Conservation (phyloP, 2,888 invertebrate species). For the Acholoe squamosa region DNA sequence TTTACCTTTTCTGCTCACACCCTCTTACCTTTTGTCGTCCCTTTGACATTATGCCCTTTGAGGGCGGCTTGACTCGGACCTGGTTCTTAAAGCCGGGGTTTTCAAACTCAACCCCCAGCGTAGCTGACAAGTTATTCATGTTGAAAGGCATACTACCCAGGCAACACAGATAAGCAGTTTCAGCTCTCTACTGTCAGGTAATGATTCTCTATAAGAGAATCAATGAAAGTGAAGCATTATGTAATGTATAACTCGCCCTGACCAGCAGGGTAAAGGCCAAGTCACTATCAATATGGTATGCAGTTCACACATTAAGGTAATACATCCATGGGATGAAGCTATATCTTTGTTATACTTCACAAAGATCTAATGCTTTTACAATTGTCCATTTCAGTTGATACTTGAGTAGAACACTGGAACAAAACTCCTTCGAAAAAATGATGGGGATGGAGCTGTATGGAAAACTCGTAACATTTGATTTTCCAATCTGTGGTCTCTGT, state of each 20-base stretch:
- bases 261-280: neutral
- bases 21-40: neutral
- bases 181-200: neutral
- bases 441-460: no score
- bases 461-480: no score
- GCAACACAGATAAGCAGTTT: neutral
- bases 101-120: slow-evolving; percentile 32
- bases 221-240: neutral
- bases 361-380: no score
- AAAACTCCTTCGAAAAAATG: no score
- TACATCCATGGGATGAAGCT: no score
- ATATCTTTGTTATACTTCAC: no score
- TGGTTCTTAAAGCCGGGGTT: neutral
- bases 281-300: neutral
- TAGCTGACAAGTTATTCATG: slow-evolving; percentile 36
- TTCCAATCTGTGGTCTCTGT: no score
- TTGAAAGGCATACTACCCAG: slow-evolving; percentile 34
- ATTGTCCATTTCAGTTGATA: no score
- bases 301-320: neutral
- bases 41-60: neutral
- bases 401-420: no score
- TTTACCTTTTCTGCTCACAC: no score
- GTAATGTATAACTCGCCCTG: neutral
- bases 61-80: slow-evolving; percentile 8
- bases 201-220: slow-evolving; percentile 5